These are phyloP conservation scores for Zootoca vivipara DNA, from an alignment of 2,113 vertebrate species.

Conservation along the genomic window DNA sequence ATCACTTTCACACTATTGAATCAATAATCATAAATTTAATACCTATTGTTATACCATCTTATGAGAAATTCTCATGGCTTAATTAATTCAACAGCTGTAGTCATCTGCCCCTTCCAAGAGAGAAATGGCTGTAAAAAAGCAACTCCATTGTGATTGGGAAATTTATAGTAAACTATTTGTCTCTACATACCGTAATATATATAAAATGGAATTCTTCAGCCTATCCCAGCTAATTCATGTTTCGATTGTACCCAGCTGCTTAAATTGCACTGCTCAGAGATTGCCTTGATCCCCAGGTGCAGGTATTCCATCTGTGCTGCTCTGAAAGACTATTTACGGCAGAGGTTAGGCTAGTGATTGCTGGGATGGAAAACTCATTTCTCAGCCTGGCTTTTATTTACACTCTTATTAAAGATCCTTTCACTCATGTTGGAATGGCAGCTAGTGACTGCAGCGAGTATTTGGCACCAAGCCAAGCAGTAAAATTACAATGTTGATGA, in stretches of 20 bases:
- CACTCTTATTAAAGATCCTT: conserved; percentile 79
- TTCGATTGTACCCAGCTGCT: conserved; percentile 72
- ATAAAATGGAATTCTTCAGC: conserved; percentile 45
- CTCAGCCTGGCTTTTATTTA: conserved; percentile 80
- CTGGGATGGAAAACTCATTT: conserved; percentile 81
- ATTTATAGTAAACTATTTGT: conserved; percentile 47
- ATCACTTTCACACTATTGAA: conserved; percentile 78
- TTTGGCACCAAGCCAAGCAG: conserved; percentile 65
- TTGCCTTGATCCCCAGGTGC: conserved; percentile 72
- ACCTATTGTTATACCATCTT: conserved; percentile 65
- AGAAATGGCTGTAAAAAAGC: conserved; percentile 39
- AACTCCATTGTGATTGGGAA: background rate
- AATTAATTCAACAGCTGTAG: conserved; percentile 72
- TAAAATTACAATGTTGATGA: conserved; percentile 68
- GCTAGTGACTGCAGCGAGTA: conserved; percentile 68
- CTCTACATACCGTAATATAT: conserved; percentile 50
- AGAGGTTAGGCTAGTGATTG: conserved; percentile 73
- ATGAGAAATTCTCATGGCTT: conserved; percentile 67
- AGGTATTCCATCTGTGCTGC: conserved; percentile 73
- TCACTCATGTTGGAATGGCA: conserved; percentile 73
- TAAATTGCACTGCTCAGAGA: conserved; percentile 63
- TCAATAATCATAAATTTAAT: conserved; percentile 79
- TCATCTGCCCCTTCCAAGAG: conserved; percentile 58
- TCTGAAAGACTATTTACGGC: conserved; percentile 72
- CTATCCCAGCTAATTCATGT: conserved; percentile 58